These are phyloP conservation scores for Dryoscopus gambensis DNA, from an alignment of 2,113 vertebrate species.

Conservation along the genomic window DNA sequence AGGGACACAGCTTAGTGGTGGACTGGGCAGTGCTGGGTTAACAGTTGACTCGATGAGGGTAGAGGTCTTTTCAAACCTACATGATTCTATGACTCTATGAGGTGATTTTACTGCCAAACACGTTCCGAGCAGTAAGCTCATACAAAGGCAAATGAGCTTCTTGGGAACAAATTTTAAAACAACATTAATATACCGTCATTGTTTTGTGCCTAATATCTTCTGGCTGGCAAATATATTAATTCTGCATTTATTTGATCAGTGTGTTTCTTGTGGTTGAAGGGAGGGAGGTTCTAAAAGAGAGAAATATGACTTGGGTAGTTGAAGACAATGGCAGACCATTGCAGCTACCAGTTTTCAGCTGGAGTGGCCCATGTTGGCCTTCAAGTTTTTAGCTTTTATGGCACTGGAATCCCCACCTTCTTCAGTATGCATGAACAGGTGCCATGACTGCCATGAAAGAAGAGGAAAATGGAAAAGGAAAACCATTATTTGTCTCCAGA, in stretches of 20 bases:
- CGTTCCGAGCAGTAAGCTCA: background rate
- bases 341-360: background rate
- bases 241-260: background rate
- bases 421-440: background rate
- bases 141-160: background rate
- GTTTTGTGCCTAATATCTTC: background rate
- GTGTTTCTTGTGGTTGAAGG: background rate
- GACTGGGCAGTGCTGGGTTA: background rate
- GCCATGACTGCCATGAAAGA: background rate
- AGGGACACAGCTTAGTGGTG: background rate
- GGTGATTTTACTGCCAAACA: background rate
- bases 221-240: background rate
- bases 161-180: background rate
- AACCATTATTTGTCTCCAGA: background rate
- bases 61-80: background rate
- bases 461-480: background rate
- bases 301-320: background rate
- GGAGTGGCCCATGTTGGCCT: background rate
- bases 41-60: rapidly evolving
- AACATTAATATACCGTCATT: background rate
- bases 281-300: background rate
- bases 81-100: background rate
- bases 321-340: background rate
- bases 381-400: background rate
- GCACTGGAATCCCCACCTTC: background rate